Base-by-base conservation (phyloP, 2,888 invertebrate species). In the Nudaria mundana region DNA sequence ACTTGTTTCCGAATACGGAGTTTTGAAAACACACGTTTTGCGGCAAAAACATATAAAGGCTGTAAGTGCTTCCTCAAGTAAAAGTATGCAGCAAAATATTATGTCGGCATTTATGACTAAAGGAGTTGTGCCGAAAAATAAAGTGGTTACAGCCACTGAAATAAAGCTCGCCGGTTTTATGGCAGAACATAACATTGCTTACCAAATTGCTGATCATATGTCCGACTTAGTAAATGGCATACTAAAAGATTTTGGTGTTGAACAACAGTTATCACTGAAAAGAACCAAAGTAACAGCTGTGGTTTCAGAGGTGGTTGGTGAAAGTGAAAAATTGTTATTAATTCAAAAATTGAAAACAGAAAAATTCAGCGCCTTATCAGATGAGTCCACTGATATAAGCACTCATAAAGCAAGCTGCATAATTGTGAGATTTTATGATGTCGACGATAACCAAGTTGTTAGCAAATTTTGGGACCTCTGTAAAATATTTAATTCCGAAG, bases 391-490 rank as follows among this genome's bases (percentile, higher is more conserved):
- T 10, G 34, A 34, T 24, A 5, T 24, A 8, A 16, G 16, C 8
- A 25, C 25, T 26, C 11, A 18, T n/a, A 26, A 25, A 15, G 5
- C 7, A 3, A 10, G n/a, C 10, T 34, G 34, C 11, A 26, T 26
- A 16, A 10, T 34, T 30, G 36, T 38, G 3, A 32, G 40, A 36
- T 48, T 31, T 48, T 40, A 38, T 42, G 41, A 42, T 23, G 15
- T 18, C n/a, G 30, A 39, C 8, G 6, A 30, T 37, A 42, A 42
- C 29, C 24, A 39, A 42, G 33, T 46, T 30, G 30, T 42, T 10
- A 46, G 46, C 34, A 42, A 39, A 30, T 46, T 42, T 14, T 46
- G 40, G 44, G 30, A 43, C 26, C 40, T 47, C 18, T 37, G 28
- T 14, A 35, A 45, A 38, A 45, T 45, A 35, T 41, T 45, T 10